Base-by-base conservation (phyloP, 2,888 invertebrate species). In the Trichacis sp. region DNA sequence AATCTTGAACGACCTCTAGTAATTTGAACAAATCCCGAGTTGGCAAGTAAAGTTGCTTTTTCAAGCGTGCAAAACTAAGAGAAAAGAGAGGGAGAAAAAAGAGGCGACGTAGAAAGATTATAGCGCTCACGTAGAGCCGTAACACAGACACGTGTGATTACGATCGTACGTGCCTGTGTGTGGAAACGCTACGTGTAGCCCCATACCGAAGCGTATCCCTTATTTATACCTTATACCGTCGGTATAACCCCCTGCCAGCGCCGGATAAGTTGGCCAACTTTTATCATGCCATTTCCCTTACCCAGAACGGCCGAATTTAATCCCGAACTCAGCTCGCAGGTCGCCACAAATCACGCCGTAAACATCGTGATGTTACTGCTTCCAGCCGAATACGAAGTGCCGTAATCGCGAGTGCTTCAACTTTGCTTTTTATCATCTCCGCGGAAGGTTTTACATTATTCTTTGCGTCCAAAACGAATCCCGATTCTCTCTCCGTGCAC, bases 281-380 rank as follows among this genome's bases (percentile, higher is more conserved):
- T 80, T 78, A 76, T 77, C 79, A 71, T 70, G 76, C 78, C 78
- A 81, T 80, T 81, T 78, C 78, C 78, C 77, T 76, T 78, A 76
- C 77, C 74, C 76, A 74, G 76, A 81, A 81, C 76, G 77, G 77
- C 75, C 76, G 74, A 80, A 82, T 81, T 82, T 82, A 80, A 82
- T 82, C 79, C 76, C 68, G 73, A 79, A 80, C 78, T 80, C 77
- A 72, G 71, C 69, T 73, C 75, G 73, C 71, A 67, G 75, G 72
- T 76, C 68, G 70, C 82, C 82, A 79, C 82, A 80, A 82, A 82
- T 82, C 82, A 82, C 81, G 76, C 76, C 80, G 75, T 82, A 80
- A 82, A 81, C 81, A 79, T 78, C 70, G 67, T 63, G 69, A 76
- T 75, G 70, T 73, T 77, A 70, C 73, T 76, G 69, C 72, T 77